A percentile compares a stretch with the other conserved stretches of the same genome.
Evolutionary conservation across 2,797 vertebrate genomes (phyloP).

Genomic region (Anguilla pacifica): DNA sequence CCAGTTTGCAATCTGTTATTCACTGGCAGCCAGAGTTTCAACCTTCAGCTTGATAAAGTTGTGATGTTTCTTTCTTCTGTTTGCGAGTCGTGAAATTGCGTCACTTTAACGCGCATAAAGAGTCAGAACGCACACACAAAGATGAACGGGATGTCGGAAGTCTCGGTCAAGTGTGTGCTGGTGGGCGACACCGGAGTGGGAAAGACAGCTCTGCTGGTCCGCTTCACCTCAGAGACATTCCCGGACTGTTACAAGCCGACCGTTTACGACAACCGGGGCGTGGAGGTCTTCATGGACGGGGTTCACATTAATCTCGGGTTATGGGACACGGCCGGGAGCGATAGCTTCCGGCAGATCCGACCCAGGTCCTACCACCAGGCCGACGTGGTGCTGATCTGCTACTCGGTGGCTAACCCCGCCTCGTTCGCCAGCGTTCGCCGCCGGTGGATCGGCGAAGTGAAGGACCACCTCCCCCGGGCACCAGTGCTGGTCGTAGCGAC

Average conservation of each 20-base stretch:
- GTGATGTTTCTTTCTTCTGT: background rate
- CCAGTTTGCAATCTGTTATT: background rate
- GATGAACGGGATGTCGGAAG: constrained; percentile 56
- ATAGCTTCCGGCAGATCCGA: constrained; percentile 86
- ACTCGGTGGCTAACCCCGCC: constrained; percentile 89
- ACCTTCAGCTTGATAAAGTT: background rate
- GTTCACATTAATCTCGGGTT: constrained; percentile 90
- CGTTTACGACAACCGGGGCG: constrained; percentile 92
- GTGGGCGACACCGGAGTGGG: constrained; percentile 94
- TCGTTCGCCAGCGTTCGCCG: constrained; percentile 82
- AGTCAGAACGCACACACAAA: background rate
- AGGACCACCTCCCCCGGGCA: constrained; percentile 80
- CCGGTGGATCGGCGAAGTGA: constrained; percentile 88
- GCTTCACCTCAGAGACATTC: constrained; percentile 95
- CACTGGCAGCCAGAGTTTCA: background rate
- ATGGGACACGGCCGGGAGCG: constrained; percentile 93
- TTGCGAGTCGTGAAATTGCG: background rate
- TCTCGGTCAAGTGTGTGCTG: constrained; percentile 91
- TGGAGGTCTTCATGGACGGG: constrained; percentile 95
- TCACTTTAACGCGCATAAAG: background rate
- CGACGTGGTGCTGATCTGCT: constrained; percentile 91
- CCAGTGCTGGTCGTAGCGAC: constrained; percentile 92
- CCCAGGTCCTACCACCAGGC: constrained; percentile 95
- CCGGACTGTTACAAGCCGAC: constrained; percentile 91
- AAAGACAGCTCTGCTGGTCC: constrained; percentile 90